Evolutionary conservation across 2,797 vertebrate species (phyloP).

Genomic region (Gila robusta): DNA sequence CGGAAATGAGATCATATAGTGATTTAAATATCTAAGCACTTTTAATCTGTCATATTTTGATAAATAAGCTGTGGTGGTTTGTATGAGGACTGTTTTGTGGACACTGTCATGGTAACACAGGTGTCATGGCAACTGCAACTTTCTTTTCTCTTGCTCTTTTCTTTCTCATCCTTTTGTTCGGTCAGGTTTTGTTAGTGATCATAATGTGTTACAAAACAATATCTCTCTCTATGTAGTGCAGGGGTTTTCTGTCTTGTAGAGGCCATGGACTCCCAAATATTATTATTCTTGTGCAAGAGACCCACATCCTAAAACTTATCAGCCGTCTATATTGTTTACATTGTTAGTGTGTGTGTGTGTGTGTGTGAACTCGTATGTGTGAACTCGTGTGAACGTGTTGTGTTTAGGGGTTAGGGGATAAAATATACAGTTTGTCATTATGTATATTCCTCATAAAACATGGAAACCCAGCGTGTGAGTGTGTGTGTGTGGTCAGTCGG

Average conservation of each 20-base stretch:
- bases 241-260: background rate
- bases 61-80: background rate
- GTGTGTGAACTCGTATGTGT: too few relatives aligned
- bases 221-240: background rate
- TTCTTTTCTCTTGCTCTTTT: constrained; percentile 20
- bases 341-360: constrained; percentile 16
- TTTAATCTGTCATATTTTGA: background rate
- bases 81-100: background rate
- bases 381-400: background rate
- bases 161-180: constrained; percentile 20
- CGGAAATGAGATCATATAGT: background rate
- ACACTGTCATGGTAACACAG: constrained; percentile 49
- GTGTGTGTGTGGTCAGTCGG: constrained; percentile 15
- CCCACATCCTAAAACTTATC: background rate
- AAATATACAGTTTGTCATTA: background rate
- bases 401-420: background rate
- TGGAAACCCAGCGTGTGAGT: constrained; percentile 12
- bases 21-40: background rate
- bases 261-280: background rate
- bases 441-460: background rate
- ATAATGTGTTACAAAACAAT: background rate
- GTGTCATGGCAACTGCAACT: constrained; percentile 51
- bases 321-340: background rate
- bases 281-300: background rate
- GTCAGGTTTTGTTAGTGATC: background rate